Conservation (phyloP, 2,113 vertebrate species). For the Podarcis muralis region DNA sequence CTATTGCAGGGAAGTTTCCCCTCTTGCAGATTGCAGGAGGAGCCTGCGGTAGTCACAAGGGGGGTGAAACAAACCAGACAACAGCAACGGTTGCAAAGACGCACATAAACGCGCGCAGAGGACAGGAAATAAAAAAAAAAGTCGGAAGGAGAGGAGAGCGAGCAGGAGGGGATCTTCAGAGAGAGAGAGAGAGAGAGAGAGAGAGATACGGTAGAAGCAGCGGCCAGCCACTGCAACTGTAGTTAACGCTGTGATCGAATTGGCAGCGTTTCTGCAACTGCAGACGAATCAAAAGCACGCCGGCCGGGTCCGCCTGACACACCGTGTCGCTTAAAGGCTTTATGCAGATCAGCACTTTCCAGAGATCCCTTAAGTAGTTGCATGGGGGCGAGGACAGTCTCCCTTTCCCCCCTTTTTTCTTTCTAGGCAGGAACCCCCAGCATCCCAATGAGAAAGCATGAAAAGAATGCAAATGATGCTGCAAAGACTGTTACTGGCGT, state of each 20-base stretch:
- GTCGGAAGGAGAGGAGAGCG: background rate
- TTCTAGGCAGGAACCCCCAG: background rate
- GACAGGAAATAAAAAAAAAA: background rate
- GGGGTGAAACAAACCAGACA: background rate
- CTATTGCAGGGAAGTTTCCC: slow-evolving; percentile 27
- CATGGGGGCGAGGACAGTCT: background rate
- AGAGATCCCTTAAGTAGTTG: background rate
- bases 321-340: background rate
- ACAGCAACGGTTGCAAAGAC: background rate
- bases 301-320: background rate
- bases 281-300: background rate
- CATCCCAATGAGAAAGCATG: too few relatives aligned
- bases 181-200: too few relatives aligned
- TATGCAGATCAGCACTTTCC: slow-evolving; percentile 7
- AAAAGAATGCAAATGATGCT: background rate
- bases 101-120: background rate
- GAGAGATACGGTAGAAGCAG: background rate
- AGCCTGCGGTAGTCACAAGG: slow-evolving; percentile 28
- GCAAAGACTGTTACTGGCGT: background rate
- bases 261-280: slow-evolving; percentile 28
- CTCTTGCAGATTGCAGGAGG: slow-evolving; percentile 26
- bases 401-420: background rate
- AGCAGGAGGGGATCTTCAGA: too few relatives aligned
- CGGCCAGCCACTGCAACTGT: background rate
- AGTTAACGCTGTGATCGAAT: background rate